Evolutionary conservation across 2,797 vertebrate species (phyloP).

Genomic region (Chelon auratus): DNA sequence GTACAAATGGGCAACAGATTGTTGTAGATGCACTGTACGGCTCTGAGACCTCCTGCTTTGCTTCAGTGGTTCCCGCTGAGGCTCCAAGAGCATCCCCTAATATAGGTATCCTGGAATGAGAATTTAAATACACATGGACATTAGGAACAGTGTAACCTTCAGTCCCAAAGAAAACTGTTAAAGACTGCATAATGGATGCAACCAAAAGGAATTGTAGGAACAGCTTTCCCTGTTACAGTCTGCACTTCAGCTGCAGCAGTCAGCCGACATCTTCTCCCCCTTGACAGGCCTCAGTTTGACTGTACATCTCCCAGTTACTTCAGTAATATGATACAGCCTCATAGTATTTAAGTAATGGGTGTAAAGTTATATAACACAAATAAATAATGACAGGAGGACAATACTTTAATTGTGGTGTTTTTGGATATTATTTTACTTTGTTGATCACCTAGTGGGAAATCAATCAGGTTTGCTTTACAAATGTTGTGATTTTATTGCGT

Average conservation of each 20-base stretch:
- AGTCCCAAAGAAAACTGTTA: slow-evolving; percentile 24
- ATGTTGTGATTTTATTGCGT: not conserved
- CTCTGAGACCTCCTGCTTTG: not conserved
- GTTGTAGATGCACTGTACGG: not conserved
- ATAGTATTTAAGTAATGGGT: slow-evolving; percentile 18
- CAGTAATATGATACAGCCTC: slow-evolving; percentile 26
- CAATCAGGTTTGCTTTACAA: not conserved
- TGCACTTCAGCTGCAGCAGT: slow-evolving; percentile 32
- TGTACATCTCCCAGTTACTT: slow-evolving; percentile 19
- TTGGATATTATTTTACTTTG: not conserved
- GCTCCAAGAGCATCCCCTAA: slow-evolving; percentile 9
- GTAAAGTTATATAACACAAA: slow-evolving; percentile 6
- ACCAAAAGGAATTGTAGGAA: slow-evolving; percentile 37
- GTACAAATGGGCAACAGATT: not conserved
- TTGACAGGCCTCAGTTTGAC: slow-evolving; percentile 31
- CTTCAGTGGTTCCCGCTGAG: slow-evolving; percentile 4
- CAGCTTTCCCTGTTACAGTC: slow-evolving; percentile 54
- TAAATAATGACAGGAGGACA: not conserved
- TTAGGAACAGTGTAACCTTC: slow-evolving; percentile 5
- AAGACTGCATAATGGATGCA: slow-evolving; percentile 30
- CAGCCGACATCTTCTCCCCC: slow-evolving; percentile 31
- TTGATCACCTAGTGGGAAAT: not conserved
- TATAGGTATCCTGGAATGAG: slow-evolving; percentile 26
- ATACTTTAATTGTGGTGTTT: not conserved
- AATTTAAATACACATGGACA: slow-evolving; percentile 5